A percentile compares a stretch with the other conserved stretches of the same genome.
Evolutionary conservation across 2,888 invertebrate genomes (phyloP).

Genomic region (Neoascia interrupta): DNA sequence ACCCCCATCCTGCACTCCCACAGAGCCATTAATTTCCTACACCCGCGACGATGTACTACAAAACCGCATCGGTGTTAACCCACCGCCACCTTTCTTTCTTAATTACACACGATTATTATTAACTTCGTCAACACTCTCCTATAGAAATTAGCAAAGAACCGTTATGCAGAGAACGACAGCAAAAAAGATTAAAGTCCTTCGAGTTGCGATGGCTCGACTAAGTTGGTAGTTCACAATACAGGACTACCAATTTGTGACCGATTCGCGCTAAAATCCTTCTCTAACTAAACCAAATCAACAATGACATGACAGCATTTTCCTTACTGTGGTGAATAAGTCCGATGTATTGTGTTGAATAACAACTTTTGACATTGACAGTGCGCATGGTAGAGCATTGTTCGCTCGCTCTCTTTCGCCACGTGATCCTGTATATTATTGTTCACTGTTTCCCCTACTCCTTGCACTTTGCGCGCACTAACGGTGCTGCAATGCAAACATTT

Average conservation of each 20-base stretch:
- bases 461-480: slow-evolving; percentile 17
- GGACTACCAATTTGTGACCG: slow-evolving; percentile 36
- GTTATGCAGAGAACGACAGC: neutral
- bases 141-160: neutral
- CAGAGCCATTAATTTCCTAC: slow-evolving; percentile 23
- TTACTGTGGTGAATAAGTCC: slow-evolving; percentile 29
- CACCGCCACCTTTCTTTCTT: slow-evolving; percentile 32
- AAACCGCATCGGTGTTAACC: slow-evolving; percentile 14
- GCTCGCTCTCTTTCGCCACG: slow-evolving; percentile 7
- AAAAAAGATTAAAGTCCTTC: slow-evolving; percentile 16
- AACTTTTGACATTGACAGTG: slow-evolving; percentile 42
- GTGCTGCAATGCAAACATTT: slow-evolving; percentile 58
- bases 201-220: slow-evolving; percentile 6
- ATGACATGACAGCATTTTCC: neutral
- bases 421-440: slow-evolving; percentile 17
- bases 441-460: neutral
- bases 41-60: slow-evolving; percentile 26
- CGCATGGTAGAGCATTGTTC: slow-evolving; percentile 38
- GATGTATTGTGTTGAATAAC: slow-evolving; percentile 1
- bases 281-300: slow-evolving; percentile 46
- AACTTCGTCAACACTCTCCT: slow-evolving; percentile 5
- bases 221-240: neutral
- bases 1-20: neutral
- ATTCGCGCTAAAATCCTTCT: slow-evolving; percentile 44
- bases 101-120: slow-evolving; percentile 39